A percentile compares a stretch with the other conserved stretches of the same genome.
phyloP scores from a whole-genome alignment of 2,113 vertebrate genomes.

The Suncus etruscus region DNA sequence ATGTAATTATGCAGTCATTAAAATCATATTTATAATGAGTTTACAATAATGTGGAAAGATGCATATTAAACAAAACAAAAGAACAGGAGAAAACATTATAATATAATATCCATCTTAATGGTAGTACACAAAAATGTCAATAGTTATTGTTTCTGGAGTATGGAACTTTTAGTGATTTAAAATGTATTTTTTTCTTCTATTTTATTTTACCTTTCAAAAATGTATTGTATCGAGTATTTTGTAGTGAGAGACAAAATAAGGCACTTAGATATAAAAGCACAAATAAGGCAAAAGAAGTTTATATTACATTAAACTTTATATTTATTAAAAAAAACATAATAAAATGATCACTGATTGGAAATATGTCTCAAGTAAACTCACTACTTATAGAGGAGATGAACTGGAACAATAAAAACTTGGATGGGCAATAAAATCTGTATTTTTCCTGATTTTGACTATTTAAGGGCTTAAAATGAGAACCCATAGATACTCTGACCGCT shows the following conservation, averaged over 20 bases:
- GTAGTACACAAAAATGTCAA: not conserved
- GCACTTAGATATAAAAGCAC: conserved; percentile 41
- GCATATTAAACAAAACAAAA: conserved; percentile 57
- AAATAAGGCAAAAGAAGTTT: conserved; percentile 36
- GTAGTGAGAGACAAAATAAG: conserved; percentile 16
- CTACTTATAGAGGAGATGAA: rapidly evolving
- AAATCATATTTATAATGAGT: conserved; percentile 47
- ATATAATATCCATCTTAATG: not conserved
- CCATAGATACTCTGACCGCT: rapidly evolving
- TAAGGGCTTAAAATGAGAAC: not conserved
- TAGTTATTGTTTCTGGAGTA: not conserved
- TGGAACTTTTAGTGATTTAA: not conserved
- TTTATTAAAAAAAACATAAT: conserved; percentile 23
- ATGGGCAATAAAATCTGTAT: rapidly evolving
- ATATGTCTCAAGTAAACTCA: not conserved
- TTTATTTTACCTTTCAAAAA: conserved; percentile 42
- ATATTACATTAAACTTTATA: not conserved
- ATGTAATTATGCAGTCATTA: conserved; percentile 46
- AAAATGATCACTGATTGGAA: not conserved
- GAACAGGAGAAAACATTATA: conserved; percentile 31
- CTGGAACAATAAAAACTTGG: no score
- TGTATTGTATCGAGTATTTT: conserved; percentile 21
- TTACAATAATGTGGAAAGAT: conserved; percentile 54
- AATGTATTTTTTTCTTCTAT: conserved; percentile 1
- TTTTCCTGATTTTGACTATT: not conserved